Conservation (phyloP, 2,888 invertebrate species). For the Cryptophagus acutangulus region DNA sequence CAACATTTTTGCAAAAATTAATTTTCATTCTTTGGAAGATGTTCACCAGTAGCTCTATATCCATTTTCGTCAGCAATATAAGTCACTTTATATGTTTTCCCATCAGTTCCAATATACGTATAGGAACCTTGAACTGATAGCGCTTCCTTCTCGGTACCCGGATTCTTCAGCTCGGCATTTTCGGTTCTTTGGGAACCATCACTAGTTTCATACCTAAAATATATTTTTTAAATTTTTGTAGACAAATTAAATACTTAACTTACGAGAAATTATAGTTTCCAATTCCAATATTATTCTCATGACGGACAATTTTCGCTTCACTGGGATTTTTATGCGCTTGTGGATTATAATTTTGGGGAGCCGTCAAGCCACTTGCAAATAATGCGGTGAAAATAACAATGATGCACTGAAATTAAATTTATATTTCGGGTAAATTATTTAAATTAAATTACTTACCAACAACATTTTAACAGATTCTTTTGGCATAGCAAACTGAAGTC, state of each 20-base stretch:
- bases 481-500: no score
- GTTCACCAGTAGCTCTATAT: constrained; percentile 41
- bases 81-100: constrained; percentile 44
- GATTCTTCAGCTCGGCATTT: constrained; percentile 53
- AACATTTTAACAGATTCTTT: no score
- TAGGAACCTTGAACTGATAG: constrained; percentile 58
- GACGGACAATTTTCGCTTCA: constrained; percentile 27
- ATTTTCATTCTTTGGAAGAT: constrained; percentile 25
- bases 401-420: not conserved
- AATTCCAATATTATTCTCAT: constrained; percentile 26
- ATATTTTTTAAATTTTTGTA: not conserved
- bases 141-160: constrained; percentile 51
- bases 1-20: constrained; percentile 1
- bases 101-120: constrained; percentile 50
- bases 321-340: constrained; percentile 10
- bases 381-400: not conserved
- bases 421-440: no score
- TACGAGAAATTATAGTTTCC: constrained; percentile 27
- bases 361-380: not conserved
- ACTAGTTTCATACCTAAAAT: constrained; percentile 55
- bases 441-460: no score
- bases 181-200: constrained; percentile 59
- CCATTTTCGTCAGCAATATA: constrained; percentile 57
- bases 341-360: not conserved
- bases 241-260: constrained; percentile 12